phyloP scores from a whole-genome alignment of 2,113 vertebrate genomes.

The Heterotis niloticus region DNA sequence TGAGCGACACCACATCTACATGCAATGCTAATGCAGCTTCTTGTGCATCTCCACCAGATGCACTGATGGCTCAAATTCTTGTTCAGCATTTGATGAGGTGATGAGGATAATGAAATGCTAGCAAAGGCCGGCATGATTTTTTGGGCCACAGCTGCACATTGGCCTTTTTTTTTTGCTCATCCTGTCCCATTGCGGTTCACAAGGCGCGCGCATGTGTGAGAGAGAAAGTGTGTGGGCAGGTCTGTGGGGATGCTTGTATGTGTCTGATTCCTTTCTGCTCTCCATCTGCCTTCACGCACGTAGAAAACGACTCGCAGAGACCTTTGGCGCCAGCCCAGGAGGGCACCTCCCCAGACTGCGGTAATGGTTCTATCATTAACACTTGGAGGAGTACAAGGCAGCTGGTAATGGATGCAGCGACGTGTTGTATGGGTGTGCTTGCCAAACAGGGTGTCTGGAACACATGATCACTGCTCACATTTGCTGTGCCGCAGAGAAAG shows the following conservation, averaged over 20 bases:
- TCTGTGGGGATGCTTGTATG: constrained; percentile 18
- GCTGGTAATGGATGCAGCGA: constrained; percentile 21
- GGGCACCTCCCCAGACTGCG: constrained; percentile 24
- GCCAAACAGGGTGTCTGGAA: constrained; percentile 22
- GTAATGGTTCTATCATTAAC: constrained; percentile 33
- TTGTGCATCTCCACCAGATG: too few relatives aligned
- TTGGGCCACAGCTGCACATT: not conserved
- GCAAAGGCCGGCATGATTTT: not conserved
- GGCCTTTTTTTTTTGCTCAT: not conserved
- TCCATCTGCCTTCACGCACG: not conserved
- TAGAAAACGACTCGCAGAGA: constrained; percentile 1
- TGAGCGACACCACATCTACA: too few relatives aligned
- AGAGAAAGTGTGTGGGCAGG: not conserved
- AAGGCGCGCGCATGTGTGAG: not conserved
- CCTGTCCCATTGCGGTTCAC: not conserved
- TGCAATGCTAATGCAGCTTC: too few relatives aligned
- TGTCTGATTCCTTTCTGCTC: not conserved
- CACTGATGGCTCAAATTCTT: not conserved
- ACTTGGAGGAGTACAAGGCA: constrained; percentile 1
- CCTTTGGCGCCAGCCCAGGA: not conserved
- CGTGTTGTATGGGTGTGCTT: constrained; percentile 25
- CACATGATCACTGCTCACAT: not conserved
- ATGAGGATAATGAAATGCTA: not conserved
- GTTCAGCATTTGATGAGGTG: not conserved
- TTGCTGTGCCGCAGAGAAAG: constrained; percentile 1